Base-by-base conservation (phyloP, 2,888 invertebrate species). In the Synergus umbraculus region DNA sequence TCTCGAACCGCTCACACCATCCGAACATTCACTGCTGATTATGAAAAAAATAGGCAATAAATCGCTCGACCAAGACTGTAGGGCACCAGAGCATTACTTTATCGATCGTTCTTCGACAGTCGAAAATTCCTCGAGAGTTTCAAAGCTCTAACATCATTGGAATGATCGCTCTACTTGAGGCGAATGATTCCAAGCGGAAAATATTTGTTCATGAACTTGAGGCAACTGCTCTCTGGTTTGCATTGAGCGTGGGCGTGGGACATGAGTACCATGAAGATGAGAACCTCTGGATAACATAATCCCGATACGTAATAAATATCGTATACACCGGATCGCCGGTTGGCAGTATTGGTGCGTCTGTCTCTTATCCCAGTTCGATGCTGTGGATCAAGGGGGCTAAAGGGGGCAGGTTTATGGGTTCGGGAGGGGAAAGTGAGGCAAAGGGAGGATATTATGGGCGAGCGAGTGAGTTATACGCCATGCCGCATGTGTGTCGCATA, bases 361-460 rank as follows among this genome's bases (percentile, higher is more conserved):
- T 88, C 87, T 88, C 85, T 89, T 88, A 87, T 89, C 87, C 85
- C 84, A 84, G 83, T 86, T 85, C 82, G 78, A 85, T 85, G 82
- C 85, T 82, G 86, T 69, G 78, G 81, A 66, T 79, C 65, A 46
- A 60, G 49, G 78, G 81, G 64, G 58, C 63, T 80, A 78, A 77
- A 78, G 76, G 60, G 69, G 81, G 78, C 76, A 78, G 69, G 83
- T 81, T 66, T 65, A 43, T 44, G 22, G 65, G 65, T 44, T 58
- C 46, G 89, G 86, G 90, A 91, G 90, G 89, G 88, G 90, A 90
- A 91, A 92, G 93, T 93, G 92, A 93, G 93, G 92, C 87, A 85
- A 82, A 64, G 88, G 87, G 88, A 87, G 89, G 88, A 90, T 90
- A 91, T 91, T 91, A 91, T 90, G 90, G 90, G 89, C 89, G 90